Conservation (phyloP, 2,888 invertebrate species). For the Cryptus armator region DNA sequence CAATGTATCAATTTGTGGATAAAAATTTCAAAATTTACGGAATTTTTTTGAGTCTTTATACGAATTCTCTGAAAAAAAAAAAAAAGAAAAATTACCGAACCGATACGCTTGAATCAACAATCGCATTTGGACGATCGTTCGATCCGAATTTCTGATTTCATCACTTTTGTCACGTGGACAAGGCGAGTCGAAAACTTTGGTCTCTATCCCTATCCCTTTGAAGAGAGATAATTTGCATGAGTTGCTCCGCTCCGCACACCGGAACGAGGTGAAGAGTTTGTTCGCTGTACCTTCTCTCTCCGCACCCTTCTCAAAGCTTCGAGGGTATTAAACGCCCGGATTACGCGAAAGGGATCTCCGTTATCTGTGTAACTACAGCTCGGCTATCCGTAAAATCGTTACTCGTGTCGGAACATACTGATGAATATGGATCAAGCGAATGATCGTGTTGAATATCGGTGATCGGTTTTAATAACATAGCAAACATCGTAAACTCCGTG, state of each 20-base stretch:
- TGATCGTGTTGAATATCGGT: neutral
- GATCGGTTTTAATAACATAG: neutral
- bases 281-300: constrained; percentile 53
- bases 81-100: neutral
- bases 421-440: constrained; percentile 28
- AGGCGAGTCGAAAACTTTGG: constrained; percentile 38
- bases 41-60: too few relatives aligned
- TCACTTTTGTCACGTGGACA: constrained; percentile 73
- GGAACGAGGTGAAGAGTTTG: constrained; percentile 60
- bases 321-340: constrained; percentile 73
- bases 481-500: neutral
- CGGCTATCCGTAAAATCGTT: neutral
- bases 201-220: constrained; percentile 1
- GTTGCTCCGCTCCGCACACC: constrained; percentile 41
- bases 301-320: constrained; percentile 55
- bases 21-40: neutral
- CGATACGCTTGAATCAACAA: constrained; percentile 10
- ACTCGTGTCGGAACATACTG: neutral
- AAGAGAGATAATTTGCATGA: constrained; percentile 78
- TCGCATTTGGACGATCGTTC: constrained; percentile 37
- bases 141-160: constrained; percentile 81
- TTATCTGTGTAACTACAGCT: neutral
- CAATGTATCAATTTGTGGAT: neutral
- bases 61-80: neutral
- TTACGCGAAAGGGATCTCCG: constrained; percentile 66